Evolutionary conservation across 2,888 invertebrate species (phyloP), one percentile per base, ranked within the genome.

Genomic region (Rhamnusium bicolor): DNA sequence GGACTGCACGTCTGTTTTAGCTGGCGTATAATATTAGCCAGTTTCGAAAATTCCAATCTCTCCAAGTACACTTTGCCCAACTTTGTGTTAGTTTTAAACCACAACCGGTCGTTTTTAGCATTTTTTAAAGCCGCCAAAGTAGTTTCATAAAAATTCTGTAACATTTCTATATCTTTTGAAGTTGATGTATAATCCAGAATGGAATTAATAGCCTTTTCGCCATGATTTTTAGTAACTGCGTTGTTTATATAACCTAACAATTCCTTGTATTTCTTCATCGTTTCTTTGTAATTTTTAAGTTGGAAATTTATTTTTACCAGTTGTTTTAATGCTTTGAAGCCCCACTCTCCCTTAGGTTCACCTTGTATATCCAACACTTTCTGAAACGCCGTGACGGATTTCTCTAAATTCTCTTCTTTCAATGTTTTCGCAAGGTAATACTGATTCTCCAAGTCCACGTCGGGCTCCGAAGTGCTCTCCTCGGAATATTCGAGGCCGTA

Each of bases 31-130:
- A 99, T 98, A 89, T 95, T 95, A 69, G 97, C 95, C 81, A 99
- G 89, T 89, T 97, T 97, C 74, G 93, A 93, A 86, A 95, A 99
- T 86, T 99, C 98, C 56, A 93, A 95, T 68, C 98, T 91, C 88
- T 99, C 99, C 84, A 98, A 97, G 88, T 98, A 99, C 21, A 99
- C 90, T 89, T 99, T 98, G 46, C 99, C 99, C 49, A 99, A 90
- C 89, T 99, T 99, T 0, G 98, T 98, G 87, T 99, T 99, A 0
- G 99, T 99, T 89, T 99, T 99, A 87, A 99, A 99, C 99, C 99
- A 99, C 68, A 99, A 90, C 72, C 99, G 91, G 88, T 99, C 99
- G 87, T 99, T 99, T 88, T 98, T 99, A 0, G 99, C 98, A 89
- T 98, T 98, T 86, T 96, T 97, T 67, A 97, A 87, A 1, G 96